Evolutionary conservation across 2,113 vertebrate species (phyloP).

Genomic region (Noturus placidus): DNA sequence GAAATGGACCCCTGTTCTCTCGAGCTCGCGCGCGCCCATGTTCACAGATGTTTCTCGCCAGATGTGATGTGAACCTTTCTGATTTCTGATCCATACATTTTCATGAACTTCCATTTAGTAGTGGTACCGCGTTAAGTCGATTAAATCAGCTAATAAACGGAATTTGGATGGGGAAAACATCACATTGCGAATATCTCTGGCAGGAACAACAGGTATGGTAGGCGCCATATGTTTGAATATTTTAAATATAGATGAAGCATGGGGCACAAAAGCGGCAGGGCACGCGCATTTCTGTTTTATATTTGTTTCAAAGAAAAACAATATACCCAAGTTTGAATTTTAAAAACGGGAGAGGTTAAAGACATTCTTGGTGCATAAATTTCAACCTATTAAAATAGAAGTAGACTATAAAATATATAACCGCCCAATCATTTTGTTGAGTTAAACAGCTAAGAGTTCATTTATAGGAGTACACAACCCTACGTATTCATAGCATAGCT

Average conservation of each 20-base stretch:
- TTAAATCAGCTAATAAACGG: neutral
- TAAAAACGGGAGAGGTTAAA: too few relatives aligned
- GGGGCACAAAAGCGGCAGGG: neutral
- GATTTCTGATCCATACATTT: conserved; percentile 1
- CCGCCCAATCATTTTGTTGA: neutral
- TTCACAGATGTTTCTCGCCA: neutral
- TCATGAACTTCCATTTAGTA: neutral
- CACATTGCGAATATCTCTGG: neutral
- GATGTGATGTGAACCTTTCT: neutral
- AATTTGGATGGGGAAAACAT: neutral
- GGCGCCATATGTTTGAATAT: neutral
- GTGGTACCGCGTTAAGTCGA: too few relatives aligned
- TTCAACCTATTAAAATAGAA: too few relatives aligned
- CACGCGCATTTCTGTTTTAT: neutral
- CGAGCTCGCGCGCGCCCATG: neutral
- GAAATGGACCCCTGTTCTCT: too few relatives aligned
- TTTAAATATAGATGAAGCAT: neutral
- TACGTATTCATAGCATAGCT: too few relatives aligned
- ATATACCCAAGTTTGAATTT: neutral
- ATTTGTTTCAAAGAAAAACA: neutral
- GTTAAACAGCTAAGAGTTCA: neutral
- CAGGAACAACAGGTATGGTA: neutral
- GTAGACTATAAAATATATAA: too few relatives aligned
- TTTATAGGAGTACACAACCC: neutral
- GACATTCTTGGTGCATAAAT: too few relatives aligned